Percentiles rank a stretch among this genome's conserved stretches.
phyloP scores from a whole-genome alignment of 2,113 vertebrate genomes.

The human region DNA sequence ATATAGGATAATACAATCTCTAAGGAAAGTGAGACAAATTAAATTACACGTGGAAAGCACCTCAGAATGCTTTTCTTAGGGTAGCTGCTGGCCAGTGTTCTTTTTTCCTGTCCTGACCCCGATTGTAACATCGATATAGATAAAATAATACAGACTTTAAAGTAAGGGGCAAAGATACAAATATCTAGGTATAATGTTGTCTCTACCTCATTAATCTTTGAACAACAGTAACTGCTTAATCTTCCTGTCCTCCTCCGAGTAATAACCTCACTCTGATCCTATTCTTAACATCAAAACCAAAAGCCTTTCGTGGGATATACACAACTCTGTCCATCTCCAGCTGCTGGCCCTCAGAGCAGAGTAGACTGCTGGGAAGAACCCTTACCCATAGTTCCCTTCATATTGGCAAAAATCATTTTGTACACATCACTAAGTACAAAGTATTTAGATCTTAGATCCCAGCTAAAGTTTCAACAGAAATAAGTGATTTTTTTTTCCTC shows the following conservation, averaged over 20 bases:
- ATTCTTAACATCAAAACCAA: no score
- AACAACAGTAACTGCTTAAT: not conserved
- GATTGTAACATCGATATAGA: not conserved
- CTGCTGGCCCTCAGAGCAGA: not conserved
- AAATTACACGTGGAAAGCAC: no score
- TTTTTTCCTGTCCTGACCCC: fast-evolving
- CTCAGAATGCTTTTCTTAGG: not conserved
- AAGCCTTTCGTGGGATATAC: fast-evolving
- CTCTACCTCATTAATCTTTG: not conserved
- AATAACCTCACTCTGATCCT: not conserved
- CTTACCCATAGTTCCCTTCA: fast-evolving
- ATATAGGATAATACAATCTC: no score
- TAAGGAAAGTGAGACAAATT: not conserved
- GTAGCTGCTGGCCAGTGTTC: not conserved
- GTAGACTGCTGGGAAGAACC: fast-evolving
- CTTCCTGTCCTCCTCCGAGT: not conserved
- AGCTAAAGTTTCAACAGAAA: not conserved
- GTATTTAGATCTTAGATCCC: not conserved
- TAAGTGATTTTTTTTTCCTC: not conserved
- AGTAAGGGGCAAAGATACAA: not conserved
- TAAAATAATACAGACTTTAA: not conserved
- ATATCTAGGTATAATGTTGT: not conserved
- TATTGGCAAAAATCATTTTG: not conserved
- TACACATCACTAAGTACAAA: not conserved
- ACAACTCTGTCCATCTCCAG: fast-evolving